Percentiles rank a stretch among this genome's conserved stretches.
Conservation (phyloP, 2,888 invertebrate species). For the Stegophylla sp. region DNA sequence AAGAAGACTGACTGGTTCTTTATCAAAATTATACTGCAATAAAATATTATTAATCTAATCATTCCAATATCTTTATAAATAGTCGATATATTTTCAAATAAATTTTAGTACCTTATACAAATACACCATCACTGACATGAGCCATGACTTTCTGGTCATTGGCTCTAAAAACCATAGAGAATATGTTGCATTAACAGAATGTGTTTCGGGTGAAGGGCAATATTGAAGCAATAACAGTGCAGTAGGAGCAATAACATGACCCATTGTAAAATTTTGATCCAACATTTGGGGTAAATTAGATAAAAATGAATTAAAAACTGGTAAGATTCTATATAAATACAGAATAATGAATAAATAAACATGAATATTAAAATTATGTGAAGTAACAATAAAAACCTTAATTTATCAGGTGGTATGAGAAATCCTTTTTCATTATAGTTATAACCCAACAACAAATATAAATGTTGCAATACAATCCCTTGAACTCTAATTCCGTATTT, state of each 20-base stretch:
- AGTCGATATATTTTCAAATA: constrained; percentile 32
- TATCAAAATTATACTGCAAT: constrained; percentile 77
- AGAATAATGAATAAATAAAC: too few species aligned
- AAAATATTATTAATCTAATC: constrained; percentile 13
- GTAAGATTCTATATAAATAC: constrained; percentile 76
- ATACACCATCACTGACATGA: constrained; percentile 88
- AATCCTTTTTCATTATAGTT: constrained; percentile 89
- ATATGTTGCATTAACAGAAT: constrained; percentile 72
- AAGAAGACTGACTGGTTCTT: constrained; percentile 71
- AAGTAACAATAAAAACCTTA: constrained; percentile 72
- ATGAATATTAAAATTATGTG: too few species aligned
- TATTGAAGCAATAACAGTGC: constrained; percentile 81
- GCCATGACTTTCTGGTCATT: constrained; percentile 88
- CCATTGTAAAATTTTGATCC: constrained; percentile 95
- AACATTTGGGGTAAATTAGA: constrained; percentile 91
- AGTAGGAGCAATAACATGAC: constrained; percentile 84
- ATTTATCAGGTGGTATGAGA: constrained; percentile 83
- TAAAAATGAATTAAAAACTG: constrained; percentile 95
- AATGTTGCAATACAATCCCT: constrained; percentile 85
- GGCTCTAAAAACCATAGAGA: constrained; percentile 89
- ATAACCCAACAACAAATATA: constrained; percentile 91
- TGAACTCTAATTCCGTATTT: constrained; percentile 81
- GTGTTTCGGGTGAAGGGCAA: constrained; percentile 73
- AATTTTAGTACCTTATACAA: constrained; percentile 81
- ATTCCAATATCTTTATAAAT: neutral